phyloP scores from a whole-genome alignment of 2,888 invertebrate genomes.

The Morpho deidamia region DNA sequence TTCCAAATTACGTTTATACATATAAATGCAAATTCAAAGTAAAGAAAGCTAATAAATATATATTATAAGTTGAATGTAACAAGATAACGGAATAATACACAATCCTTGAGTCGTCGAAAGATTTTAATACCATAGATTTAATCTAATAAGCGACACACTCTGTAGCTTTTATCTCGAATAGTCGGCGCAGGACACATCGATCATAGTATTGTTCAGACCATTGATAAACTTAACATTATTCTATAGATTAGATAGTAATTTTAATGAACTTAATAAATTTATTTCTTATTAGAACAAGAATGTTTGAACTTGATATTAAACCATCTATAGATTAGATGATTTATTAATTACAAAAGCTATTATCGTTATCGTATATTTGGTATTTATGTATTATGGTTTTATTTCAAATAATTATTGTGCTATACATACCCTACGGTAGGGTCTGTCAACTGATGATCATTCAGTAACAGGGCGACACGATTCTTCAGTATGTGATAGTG shows the following conservation, averaged over 20 bases:
- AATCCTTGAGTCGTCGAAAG: constrained; percentile 8
- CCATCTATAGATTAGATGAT: neutral
- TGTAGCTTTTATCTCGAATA: constrained; percentile 27
- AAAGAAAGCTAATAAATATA: no score
- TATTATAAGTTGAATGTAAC: no score
- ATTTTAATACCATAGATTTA: constrained; percentile 20
- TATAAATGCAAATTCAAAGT: no score
- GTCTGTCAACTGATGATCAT: no score
- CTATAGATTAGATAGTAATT: constrained; percentile 37
- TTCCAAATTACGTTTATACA: no score
- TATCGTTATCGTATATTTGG: neutral
- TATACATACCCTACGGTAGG: no score
- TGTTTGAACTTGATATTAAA: neutral
- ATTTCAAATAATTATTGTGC: no score
- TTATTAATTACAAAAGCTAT: neutral
- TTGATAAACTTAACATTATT: constrained; percentile 57
- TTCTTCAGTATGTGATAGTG: no score
- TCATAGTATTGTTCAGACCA: constrained; percentile 66
- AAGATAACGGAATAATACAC: neutral
- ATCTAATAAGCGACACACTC: constrained; percentile 21
- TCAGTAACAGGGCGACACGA: no score
- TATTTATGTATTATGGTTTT: no score
- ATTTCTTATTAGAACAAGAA: constrained; percentile 5
- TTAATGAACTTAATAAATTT: constrained; percentile 25
- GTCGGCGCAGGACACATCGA: constrained; percentile 44